These are phyloP conservation scores for Galaxea fascicularis DNA, from an alignment of 92 coral and sea anemone species.

Conservation along the genomic window DNA sequence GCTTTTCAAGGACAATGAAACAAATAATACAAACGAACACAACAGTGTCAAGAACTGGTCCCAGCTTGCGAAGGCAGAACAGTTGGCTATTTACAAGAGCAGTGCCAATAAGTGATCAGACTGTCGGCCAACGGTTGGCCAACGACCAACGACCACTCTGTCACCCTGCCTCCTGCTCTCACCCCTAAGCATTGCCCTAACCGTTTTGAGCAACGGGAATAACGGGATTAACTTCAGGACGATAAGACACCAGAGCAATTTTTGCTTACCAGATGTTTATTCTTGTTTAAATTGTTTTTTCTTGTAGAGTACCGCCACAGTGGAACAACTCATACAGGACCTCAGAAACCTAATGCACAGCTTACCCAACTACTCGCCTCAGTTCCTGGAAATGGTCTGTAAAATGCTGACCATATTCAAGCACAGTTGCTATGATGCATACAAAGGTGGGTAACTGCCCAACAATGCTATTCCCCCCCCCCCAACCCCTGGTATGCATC, in stretches of 20 bases:
- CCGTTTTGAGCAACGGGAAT: too few relatives aligned
- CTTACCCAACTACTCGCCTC: conserved; percentile 90
- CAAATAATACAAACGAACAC: too few relatives aligned
- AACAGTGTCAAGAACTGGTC: too few relatives aligned
- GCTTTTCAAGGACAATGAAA: too few relatives aligned
- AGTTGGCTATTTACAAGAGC: too few relatives aligned
- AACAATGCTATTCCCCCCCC: background rate
- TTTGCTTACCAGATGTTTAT: too few relatives aligned
- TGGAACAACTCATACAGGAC: conserved; percentile 90
- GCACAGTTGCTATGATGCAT: conserved; percentile 83
- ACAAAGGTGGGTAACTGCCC: conserved; percentile 70
- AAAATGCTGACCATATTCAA: conserved; percentile 85
- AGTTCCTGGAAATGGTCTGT: conserved; percentile 97
- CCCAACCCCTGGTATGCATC: background rate
- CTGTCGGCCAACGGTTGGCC: too few relatives aligned
- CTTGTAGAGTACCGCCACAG: conserved; percentile 87
- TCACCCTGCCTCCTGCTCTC: too few relatives aligned
- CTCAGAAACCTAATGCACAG: conserved; percentile 92
- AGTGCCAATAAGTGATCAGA: too few relatives aligned
- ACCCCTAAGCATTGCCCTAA: too few relatives aligned
- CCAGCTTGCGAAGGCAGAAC: too few relatives aligned
- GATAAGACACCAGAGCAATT: background rate
- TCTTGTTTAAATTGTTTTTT: background rate
- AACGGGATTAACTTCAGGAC: background rate
- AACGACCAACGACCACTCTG: too few relatives aligned